phyloP scores from a whole-genome alignment of 2,797 vertebrate genomes.

The Acridotheres tristis region DNA sequence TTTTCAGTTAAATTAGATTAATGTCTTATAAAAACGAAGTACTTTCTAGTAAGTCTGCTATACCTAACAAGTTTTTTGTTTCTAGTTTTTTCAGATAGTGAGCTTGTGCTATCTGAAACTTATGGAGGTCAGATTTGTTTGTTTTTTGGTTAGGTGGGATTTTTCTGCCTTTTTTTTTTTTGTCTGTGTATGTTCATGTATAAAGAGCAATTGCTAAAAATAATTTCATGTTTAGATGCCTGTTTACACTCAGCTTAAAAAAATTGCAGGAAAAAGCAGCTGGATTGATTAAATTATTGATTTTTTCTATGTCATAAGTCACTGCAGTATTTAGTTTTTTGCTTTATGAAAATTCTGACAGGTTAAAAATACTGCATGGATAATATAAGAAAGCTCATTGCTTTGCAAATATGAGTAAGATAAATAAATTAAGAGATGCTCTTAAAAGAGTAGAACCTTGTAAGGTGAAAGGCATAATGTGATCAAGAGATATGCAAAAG shows the following conservation, averaged over 20 bases:
- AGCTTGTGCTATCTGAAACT: background rate
- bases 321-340: background rate
- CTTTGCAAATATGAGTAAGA: background rate
- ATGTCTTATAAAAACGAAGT: background rate
- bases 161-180: background rate
- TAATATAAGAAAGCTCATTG: background rate
- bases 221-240: background rate
- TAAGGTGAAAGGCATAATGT: background rate
- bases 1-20: background rate
- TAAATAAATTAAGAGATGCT: background rate
- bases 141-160: fast-evolving
- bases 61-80: background rate
- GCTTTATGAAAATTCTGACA: background rate
- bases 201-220: background rate
- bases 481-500: background rate
- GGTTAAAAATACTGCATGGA: background rate
- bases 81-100: background rate
- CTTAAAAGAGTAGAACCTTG: background rate
- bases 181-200: background rate
- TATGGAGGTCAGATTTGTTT: background rate
- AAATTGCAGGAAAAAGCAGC: background rate
- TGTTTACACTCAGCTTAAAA: background rate
- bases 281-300: background rate
- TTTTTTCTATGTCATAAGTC: background rate
- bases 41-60: background rate